phyloP scores from a whole-genome alignment of 1,140 invertebrate species.

The Drosophila truncata region DNA sequence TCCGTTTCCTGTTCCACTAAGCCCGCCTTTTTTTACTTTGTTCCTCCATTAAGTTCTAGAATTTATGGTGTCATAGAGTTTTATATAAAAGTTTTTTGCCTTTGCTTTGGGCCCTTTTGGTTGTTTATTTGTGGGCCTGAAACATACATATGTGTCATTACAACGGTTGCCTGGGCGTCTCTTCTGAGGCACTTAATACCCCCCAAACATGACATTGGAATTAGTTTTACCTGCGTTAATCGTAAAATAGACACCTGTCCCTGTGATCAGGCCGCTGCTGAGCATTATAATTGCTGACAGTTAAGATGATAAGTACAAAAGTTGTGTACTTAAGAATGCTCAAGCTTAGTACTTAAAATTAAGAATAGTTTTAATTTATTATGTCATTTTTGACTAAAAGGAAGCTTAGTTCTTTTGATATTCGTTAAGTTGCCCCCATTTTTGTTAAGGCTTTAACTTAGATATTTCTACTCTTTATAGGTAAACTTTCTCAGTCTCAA shows the following conservation, averaged over 20 bases:
- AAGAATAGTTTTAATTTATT: background rate
- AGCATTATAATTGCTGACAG: slow-evolving; percentile 7
- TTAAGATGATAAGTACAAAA: slow-evolving; percentile 4
- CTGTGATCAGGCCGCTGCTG: slow-evolving; percentile 29
- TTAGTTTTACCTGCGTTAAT: slow-evolving; percentile 24
- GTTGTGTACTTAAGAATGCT: background rate
- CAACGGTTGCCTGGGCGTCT: slow-evolving; percentile 23
- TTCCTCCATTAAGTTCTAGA: slow-evolving; percentile 19
- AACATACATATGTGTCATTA: slow-evolving; percentile 26
- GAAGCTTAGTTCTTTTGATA: background rate
- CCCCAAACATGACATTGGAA: slow-evolving; percentile 30
- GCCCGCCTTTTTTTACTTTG: slow-evolving; percentile 26
- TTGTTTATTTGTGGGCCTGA: slow-evolving; percentile 35
- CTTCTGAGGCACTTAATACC: slow-evolving; percentile 8
- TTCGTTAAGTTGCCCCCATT: background rate
- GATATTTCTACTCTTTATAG: background rate
- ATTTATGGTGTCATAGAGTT: slow-evolving; percentile 67
- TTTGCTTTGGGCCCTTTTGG: slow-evolving; percentile 19
- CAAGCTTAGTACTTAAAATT: background rate
- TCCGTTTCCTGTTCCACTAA: slow-evolving; percentile 50
- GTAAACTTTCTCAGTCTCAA: background rate
- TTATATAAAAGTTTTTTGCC: slow-evolving; percentile 43
- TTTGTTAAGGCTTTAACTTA: too few relatives aligned
- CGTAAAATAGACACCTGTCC: slow-evolving; percentile 6
- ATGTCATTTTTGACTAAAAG: background rate